phyloP scores from a whole-genome alignment of 2,888 invertebrate species.

The Mamestra brassicae region DNA sequence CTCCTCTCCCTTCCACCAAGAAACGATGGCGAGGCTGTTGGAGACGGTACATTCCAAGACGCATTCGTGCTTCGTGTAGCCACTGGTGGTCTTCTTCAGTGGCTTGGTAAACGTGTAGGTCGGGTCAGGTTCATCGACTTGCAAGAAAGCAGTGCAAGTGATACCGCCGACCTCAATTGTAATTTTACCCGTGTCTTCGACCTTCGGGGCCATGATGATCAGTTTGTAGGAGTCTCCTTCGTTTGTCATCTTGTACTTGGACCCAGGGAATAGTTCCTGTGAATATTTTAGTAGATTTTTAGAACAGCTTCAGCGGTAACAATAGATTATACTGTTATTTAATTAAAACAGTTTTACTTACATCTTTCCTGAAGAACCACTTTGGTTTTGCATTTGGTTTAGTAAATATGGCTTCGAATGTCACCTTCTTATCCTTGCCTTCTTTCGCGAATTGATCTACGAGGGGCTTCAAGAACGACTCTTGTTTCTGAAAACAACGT shows the following conservation, averaged over 20 bases:
- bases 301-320: background rate
- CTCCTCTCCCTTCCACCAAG: conserved; percentile 96
- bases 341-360: conserved; percentile 88
- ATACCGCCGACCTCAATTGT: conserved; percentile 98
- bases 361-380: conserved; percentile 98
- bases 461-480: conserved; percentile 98
- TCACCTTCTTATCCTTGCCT: conserved; percentile 98
- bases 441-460: conserved; percentile 98
- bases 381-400: conserved; percentile 98
- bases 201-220: conserved; percentile 97
- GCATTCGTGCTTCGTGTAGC: conserved; percentile 97
- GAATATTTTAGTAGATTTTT: background rate
- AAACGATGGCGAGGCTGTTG: conserved; percentile 97
- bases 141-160: conserved; percentile 96
- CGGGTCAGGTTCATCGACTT: conserved; percentile 99
- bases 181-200: conserved; percentile 99
- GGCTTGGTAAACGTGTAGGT: conserved; percentile 97
- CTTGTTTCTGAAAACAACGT: conserved; percentile 94
- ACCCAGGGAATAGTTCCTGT: conserved; percentile 98
- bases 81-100: conserved; percentile 96
- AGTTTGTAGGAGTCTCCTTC: conserved; percentile 98
- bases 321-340: background rate
- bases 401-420: conserved; percentile 98
- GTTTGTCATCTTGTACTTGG: conserved; percentile 98
- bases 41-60: conserved; percentile 98